Base-by-base conservation (phyloP, 2,797 vertebrate species). In the Fistularia tabacaria region DNA sequence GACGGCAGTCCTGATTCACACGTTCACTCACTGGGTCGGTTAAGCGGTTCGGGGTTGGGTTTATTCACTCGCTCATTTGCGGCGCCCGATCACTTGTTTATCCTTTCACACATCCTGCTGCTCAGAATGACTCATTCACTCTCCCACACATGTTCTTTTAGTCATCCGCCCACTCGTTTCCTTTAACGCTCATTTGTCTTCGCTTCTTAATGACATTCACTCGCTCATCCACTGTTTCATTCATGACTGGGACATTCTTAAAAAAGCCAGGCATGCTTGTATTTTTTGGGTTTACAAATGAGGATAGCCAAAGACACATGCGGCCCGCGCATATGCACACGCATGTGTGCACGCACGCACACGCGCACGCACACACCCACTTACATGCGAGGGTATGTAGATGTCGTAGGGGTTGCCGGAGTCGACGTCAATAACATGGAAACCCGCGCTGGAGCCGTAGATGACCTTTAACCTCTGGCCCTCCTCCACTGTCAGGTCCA, bases 391-490 rank as follows among this genome's bases (percentile, higher is more conserved):
- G 65, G 97, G 97, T 82, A 98, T 94, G 86, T 98, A 99, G 91
- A 99, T 97, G 88, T 99, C 96, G 9, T 98, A 98, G 41, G 95
- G 95, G 89, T 95, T 98, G 59, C 96, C 97, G 51, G 96, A 97
- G 91, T 99, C 97, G 57, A 99, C 97, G 75, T 99, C 97, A 64
- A 99, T 94, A 80, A 98, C 97, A 38, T 99, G 97, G 89, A 99
- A 99, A 74, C 96, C 97, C 15, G 95, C 95, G 59, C 92, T 96
- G 70, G 97, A 99, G 82, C 97, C 97, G 71, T 98, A 99, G 88
- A 99, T 98, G 81, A 99, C 97, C 85, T 99, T 99, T 85, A 99
- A 91, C 81, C 97, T 94, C 85, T 99, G 97, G 14, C 97, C 97
- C 75, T 99, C 97, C 86, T 99, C 97, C 71, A 99, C 96, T 0